phyloP scores from a whole-genome alignment of 2,888 invertebrate species.

The Polydrusus cervinus region DNA sequence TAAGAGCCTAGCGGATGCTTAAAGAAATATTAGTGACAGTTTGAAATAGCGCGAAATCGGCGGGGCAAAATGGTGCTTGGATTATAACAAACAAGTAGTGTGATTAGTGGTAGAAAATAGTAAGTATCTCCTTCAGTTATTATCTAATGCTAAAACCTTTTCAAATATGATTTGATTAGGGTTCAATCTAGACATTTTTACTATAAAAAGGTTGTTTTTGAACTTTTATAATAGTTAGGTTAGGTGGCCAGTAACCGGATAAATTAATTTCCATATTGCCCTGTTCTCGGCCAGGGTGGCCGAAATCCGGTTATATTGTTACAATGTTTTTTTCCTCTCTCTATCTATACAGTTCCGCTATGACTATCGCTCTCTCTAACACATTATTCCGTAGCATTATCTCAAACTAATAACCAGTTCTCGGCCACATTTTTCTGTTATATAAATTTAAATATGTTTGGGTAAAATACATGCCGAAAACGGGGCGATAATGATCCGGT shows the following conservation, averaged over 20 bases:
- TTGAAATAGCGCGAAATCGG: background rate
- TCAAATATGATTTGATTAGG: background rate
- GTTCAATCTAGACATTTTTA: background rate
- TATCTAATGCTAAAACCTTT: no score
- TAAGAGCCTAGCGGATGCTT: no score
- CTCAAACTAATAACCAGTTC: slow-evolving; percentile 1
- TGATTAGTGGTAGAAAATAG: slow-evolving; percentile 1
- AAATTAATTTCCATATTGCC: slow-evolving; percentile 8
- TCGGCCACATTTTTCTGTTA: background rate
- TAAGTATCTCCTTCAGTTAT: slow-evolving; percentile 11
- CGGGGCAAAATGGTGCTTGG: background rate
- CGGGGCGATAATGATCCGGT: background rate
- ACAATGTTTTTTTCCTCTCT: background rate
- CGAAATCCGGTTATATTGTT: background rate
- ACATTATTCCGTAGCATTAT: background rate
- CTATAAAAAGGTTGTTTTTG: background rate
- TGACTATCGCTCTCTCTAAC: background rate
- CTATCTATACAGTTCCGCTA: background rate
- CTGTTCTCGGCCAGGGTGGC: background rate
- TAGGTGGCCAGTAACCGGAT: slow-evolving; percentile 13
- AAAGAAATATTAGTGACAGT: background rate
- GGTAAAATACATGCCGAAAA: background rate
- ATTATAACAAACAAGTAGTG: background rate
- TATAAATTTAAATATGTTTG: background rate
- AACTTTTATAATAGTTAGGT: background rate